Percentiles rank a stretch among this genome's conserved stretches.
phyloP scores from a whole-genome alignment of 2,113 vertebrate genomes.

The Pampusana beccarii region DNA sequence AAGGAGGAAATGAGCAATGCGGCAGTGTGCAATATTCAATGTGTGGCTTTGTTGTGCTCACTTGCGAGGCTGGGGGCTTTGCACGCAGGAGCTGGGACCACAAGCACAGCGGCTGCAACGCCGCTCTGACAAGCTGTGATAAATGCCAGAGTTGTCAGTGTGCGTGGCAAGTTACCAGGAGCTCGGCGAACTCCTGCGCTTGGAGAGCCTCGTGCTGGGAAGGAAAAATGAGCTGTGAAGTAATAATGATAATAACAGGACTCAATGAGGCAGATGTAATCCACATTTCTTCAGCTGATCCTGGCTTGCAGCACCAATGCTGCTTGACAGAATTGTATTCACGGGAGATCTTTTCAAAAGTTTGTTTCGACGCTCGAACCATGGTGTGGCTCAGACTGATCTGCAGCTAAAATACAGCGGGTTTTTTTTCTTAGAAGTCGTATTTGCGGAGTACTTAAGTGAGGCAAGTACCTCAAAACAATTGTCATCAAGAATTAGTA shows the following conservation, averaged over 20 bases:
- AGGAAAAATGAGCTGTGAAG: constrained; percentile 59
- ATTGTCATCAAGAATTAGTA: not conserved
- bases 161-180: not conserved
- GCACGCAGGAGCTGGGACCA: not conserved
- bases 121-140: not conserved
- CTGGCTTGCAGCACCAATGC: not conserved
- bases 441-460: not conserved
- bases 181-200: not conserved
- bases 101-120: not conserved
- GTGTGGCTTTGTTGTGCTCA: not conserved
- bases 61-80: not conserved
- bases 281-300: constrained; percentile 35
- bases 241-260: constrained; percentile 42
- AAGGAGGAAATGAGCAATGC: not conserved
- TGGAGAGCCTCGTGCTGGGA: not conserved
- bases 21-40: not conserved
- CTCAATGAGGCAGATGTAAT: constrained; percentile 42
- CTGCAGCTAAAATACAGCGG: not conserved
- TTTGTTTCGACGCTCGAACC: not conserved
- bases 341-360: not conserved
- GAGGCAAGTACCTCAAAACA: not conserved
- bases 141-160: constrained; percentile 5
- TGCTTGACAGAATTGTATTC: not conserved
- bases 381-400: not conserved
- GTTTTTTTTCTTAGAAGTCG: not conserved